These are phyloP conservation scores for Drosophila tristis DNA, from an alignment of 1,140 invertebrate species.

Conservation along the genomic window DNA sequence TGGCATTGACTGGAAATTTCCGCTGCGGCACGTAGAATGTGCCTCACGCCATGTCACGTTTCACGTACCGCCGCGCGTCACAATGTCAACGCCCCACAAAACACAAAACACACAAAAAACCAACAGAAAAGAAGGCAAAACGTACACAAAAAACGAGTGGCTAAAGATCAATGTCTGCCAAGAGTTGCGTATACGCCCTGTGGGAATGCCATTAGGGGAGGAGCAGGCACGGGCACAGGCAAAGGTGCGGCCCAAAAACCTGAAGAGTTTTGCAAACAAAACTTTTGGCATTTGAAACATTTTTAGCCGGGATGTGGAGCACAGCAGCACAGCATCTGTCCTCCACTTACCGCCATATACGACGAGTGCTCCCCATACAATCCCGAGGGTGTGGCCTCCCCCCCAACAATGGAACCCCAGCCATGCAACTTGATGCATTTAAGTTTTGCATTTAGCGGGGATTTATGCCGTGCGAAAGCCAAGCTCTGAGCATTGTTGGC, in stretches of 20 bases:
- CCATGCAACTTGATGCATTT: conserved; percentile 59
- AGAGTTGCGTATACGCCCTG: conserved; percentile 58
- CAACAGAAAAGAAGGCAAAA: conserved; percentile 7
- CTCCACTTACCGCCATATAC: too few relatives aligned
- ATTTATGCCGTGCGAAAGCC: conserved; percentile 67
- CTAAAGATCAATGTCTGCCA: conserved; percentile 61
- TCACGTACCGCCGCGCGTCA: conserved; percentile 36
- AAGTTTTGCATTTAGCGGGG: conserved; percentile 37
- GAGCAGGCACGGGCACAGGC: too few relatives aligned
- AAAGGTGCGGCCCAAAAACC: conserved; percentile 4
- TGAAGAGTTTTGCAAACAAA: conserved; percentile 55
- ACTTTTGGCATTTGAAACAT: conserved; percentile 58
- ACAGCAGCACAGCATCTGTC: too few relatives aligned
- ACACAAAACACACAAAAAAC: background rate
- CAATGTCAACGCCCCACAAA: conserved; percentile 64
- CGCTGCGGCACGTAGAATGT: conserved; percentile 58
- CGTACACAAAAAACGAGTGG: conserved; percentile 3
- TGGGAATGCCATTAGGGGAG: conserved; percentile 22
- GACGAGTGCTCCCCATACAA: background rate
- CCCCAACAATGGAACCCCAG: conserved; percentile 20
- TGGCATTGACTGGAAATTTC: conserved; percentile 47
- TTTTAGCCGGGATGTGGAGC: conserved; percentile 4
- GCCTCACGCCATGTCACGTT: conserved; percentile 59
- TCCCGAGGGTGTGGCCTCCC: background rate
- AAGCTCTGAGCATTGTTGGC: conserved; percentile 32